Conservation (phyloP, 2,797 vertebrate species). For the Salarias fasciatus region DNA sequence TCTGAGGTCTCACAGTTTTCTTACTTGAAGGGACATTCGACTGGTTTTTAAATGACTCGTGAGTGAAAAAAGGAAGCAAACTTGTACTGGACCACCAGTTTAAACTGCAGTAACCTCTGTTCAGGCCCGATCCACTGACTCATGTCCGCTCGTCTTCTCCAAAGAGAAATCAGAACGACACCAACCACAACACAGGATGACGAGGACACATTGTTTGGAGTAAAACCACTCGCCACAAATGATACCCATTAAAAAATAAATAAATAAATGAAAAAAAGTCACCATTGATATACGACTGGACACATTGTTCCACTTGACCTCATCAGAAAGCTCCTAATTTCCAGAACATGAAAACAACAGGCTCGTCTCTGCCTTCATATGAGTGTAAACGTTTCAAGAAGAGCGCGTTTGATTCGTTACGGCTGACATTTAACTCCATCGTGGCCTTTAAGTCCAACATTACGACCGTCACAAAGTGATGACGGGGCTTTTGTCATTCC, state of each 20-base stretch:
- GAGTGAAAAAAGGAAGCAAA: not conserved
- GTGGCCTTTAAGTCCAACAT: too few species aligned
- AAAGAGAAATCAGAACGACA: constrained; percentile 25
- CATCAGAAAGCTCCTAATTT: constrained; percentile 29
- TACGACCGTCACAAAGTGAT: too few species aligned
- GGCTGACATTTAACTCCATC: too few species aligned
- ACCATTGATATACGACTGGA: constrained; percentile 6
- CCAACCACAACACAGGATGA: constrained; percentile 22
- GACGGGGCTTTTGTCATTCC: too few species aligned
- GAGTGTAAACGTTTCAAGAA: constrained; percentile 1
- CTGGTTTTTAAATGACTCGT: not conserved
- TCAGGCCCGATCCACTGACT: constrained; percentile 29
- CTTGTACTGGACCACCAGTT: not conserved
- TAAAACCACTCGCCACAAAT: constrained; percentile 13
- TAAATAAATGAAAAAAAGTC: not conserved
- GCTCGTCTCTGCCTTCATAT: not conserved
- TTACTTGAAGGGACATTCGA: too few species aligned
- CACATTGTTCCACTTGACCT: constrained; percentile 37
- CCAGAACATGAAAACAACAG: constrained; percentile 22
- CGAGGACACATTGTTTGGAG: constrained; percentile 17
- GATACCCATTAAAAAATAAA: constrained; percentile 1
- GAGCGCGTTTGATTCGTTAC: constrained; percentile 2
- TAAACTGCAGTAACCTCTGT: constrained; percentile 1
- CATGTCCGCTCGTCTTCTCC: constrained; percentile 34
- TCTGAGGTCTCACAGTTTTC: too few species aligned